Conservation (phyloP, 2,113 vertebrate species). For the Meriones unguiculatus region DNA sequence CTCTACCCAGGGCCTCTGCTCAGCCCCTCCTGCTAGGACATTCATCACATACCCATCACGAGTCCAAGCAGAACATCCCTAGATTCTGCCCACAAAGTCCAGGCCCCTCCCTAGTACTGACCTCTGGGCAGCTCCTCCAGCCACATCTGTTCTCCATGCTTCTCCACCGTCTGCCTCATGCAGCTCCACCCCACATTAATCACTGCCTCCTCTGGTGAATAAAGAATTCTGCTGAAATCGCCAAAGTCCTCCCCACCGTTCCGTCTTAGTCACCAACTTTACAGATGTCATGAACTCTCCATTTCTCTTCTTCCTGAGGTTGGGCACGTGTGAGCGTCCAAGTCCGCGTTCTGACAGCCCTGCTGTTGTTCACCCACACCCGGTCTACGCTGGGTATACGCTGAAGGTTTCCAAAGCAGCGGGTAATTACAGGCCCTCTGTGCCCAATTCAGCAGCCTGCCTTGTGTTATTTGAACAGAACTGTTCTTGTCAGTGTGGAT, state of each 20-base stretch:
- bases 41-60: accelerated
- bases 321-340: neutral
- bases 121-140: neutral
- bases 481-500: accelerated
- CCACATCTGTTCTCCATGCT: accelerated
- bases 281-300: neutral
- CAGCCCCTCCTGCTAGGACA: neutral
- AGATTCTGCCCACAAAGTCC: neutral
- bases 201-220: neutral
- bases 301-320: neutral
- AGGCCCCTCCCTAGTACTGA: neutral
- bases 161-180: accelerated
- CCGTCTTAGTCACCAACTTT: neutral
- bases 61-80: neutral
- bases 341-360: accelerated
- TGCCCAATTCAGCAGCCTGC: accelerated
- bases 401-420: accelerated
- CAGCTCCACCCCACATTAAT: neutral
- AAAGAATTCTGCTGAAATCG: neutral
- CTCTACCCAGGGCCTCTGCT: neutral
- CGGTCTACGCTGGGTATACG: accelerated
- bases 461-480: accelerated
- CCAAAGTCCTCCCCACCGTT: neutral
- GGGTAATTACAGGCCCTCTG: accelerated
- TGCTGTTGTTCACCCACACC: accelerated